Conservation (phyloP, 1,140 invertebrate genomes). For the Battus philenor region DNA sequence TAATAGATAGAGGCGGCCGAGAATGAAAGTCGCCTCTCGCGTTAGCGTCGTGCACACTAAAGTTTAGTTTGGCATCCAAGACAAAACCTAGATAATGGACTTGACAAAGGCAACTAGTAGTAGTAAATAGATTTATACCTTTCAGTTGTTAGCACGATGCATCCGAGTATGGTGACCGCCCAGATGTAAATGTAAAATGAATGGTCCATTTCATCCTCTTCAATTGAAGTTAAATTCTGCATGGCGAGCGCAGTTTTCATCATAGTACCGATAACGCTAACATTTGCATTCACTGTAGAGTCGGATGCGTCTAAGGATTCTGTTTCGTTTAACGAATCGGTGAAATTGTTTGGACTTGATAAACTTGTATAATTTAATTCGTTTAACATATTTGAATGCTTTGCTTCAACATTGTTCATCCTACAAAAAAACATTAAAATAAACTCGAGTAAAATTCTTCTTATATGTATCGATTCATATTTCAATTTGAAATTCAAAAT, state of each 20-base stretch:
- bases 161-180: constrained; percentile 72
- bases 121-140: constrained; percentile 33
- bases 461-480: too few relatives aligned
- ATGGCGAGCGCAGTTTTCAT: constrained; percentile 40
- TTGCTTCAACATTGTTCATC: constrained; percentile 56
- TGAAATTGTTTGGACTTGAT: constrained; percentile 12
- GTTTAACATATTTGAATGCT: constrained; percentile 4
- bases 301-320: neutral
- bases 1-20: too few relatives aligned
- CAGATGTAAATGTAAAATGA: constrained; percentile 78
- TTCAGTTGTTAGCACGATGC: constrained; percentile 76
- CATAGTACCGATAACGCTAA: constrained; percentile 41
- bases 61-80: too few relatives aligned
- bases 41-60: too few relatives aligned
- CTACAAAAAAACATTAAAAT: too few relatives aligned
- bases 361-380: neutral
- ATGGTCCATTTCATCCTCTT: constrained; percentile 33
- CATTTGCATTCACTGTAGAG: constrained; percentile 23
- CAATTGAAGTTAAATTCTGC: constrained; percentile 26
- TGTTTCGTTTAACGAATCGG: constrained; percentile 6
- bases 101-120: too few relatives aligned
- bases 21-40: too few relatives aligned
- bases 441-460: too few relatives aligned
- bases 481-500: too few relatives aligned
- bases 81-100: too few relatives aligned